Percentiles rank a stretch among this genome's conserved stretches.
phyloP scores from a whole-genome alignment of 1,140 invertebrate species.

The Lerema accius region DNA sequence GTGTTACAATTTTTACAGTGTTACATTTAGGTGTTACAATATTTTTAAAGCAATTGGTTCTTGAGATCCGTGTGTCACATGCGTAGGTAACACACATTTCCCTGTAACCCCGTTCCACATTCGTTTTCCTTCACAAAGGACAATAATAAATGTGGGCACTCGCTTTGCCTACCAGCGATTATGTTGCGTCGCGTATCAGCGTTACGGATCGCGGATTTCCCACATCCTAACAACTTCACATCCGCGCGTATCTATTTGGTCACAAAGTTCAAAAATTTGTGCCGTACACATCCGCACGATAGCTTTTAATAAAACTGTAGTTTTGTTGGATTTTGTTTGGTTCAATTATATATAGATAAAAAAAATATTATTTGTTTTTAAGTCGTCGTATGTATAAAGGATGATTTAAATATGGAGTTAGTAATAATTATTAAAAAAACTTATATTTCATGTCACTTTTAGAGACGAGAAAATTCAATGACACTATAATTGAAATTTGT shows the following conservation, averaged over 20 bases:
- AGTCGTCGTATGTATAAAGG: no score
- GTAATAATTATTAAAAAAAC: no score
- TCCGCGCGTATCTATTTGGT: conserved; percentile 43
- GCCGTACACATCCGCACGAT: conserved; percentile 14
- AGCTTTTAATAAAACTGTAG: no score
- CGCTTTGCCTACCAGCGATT: conserved; percentile 44
- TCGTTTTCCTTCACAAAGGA: conserved; percentile 65
- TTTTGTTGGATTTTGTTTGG: no score
- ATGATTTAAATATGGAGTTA: no score
- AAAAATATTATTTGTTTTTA: no score
- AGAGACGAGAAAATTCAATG: no score
- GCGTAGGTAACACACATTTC: conserved; percentile 40
- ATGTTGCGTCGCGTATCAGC: conserved; percentile 50
- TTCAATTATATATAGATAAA: no score
- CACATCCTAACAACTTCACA: conserved; percentile 24
- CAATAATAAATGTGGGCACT: conserved; percentile 65
- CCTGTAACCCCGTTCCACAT: conserved; percentile 49
- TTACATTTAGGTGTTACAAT: no score
- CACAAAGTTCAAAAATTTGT: conserved; percentile 48
- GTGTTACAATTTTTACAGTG: no score
- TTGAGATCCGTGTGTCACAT: conserved; percentile 33
- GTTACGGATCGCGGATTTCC: conserved; percentile 50
- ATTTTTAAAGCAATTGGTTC: not conserved
- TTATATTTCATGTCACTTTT: no score
- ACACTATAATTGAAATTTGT: no score